phyloP scores from a whole-genome alignment of 2,113 vertebrate genomes.

The Dendrocopos noguchii region DNA sequence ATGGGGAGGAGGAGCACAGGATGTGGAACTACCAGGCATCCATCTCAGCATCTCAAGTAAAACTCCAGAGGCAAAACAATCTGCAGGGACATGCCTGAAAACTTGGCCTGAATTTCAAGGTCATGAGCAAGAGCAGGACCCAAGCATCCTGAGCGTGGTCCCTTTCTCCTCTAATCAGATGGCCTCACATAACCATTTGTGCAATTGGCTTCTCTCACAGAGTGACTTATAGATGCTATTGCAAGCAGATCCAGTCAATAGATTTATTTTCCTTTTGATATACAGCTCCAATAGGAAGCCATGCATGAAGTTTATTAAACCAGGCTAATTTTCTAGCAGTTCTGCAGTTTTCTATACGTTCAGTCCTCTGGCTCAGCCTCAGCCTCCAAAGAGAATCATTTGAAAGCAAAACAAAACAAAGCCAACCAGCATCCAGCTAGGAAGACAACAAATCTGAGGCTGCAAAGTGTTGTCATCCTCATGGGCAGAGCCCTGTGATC shows the following conservation, averaged over 20 bases:
- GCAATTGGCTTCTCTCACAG: conserved; percentile 41
- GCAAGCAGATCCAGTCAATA: conserved; percentile 58
- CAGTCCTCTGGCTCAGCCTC: conserved; percentile 27
- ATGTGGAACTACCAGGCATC: neutral
- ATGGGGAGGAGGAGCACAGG: neutral
- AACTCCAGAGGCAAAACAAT: neutral
- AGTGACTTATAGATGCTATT: conserved; percentile 47
- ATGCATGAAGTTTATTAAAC: conserved; percentile 68
- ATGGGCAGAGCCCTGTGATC: conserved; percentile 44
- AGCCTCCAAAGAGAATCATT: neutral
- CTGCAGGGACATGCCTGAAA: neutral
- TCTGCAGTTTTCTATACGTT: conserved; percentile 33
- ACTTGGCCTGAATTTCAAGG: neutral
- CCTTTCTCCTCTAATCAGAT: neutral
- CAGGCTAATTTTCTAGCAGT: conserved; percentile 68
- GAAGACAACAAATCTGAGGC: conserved; percentile 20
- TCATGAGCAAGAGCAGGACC: neutral
- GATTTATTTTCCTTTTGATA: conserved; percentile 67
- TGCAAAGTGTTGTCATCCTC: neutral
- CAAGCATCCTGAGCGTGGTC: neutral
- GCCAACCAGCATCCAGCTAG: neutral
- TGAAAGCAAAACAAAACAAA: neutral
- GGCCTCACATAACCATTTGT: neutral
- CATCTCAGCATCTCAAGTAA: neutral
- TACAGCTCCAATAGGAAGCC: conserved; percentile 55